Conservation (phyloP, 2,113 vertebrate genomes). For the human (Homo sapiens) region DNA sequence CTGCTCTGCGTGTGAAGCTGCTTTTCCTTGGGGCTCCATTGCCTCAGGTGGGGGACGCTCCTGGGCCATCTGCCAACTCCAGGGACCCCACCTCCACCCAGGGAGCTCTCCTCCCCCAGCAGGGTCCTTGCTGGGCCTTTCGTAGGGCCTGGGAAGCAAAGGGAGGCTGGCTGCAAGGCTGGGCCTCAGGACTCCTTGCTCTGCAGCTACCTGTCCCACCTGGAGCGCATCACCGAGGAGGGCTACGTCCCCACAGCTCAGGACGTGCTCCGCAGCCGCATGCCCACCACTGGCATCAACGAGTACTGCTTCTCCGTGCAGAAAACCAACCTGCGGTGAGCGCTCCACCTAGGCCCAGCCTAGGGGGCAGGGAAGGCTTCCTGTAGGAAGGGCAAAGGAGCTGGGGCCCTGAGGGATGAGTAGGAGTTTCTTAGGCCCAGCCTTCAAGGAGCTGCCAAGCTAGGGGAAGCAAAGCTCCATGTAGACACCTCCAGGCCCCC, state of each 20-base stretch:
- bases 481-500: background rate
- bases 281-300: conserved; percentile 94
- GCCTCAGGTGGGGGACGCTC: background rate
- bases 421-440: background rate
- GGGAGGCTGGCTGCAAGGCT: background rate
- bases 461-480: background rate
- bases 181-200: background rate
- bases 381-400: background rate
- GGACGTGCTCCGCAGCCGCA: conserved; percentile 92
- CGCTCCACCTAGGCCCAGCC: rapidly evolving
- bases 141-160: background rate
- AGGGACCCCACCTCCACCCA: no score
- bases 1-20: background rate
- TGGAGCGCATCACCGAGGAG: conserved; percentile 87
- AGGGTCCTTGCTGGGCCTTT: background rate
- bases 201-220: conserved; percentile 88
- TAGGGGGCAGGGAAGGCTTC: background rate
- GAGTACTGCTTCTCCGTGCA: conserved; percentile 92
- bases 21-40: rapidly evolving
- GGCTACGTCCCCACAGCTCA: conserved; percentile 90
- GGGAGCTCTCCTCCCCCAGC: no score
- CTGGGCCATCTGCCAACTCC: background rate
- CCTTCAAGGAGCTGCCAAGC: background rate
- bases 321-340: conserved; percentile 90
- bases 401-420: background rate